Evolutionary conservation across 92 coral and sea anemone genomes (phyloP).

Genomic region (Siderastrea siderea): DNA sequence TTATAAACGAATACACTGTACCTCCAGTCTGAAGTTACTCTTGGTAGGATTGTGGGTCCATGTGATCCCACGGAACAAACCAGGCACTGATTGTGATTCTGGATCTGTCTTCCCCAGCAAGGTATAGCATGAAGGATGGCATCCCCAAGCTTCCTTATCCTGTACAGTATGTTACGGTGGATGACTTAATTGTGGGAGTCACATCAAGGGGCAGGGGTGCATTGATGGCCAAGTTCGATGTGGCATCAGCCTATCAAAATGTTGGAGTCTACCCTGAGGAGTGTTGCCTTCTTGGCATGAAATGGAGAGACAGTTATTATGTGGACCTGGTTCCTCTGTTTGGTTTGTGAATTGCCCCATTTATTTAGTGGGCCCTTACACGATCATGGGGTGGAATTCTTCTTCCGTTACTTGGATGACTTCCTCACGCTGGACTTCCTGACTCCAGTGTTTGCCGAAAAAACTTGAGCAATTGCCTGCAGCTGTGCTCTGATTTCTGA

Average conservation of each 20-base stretch:
- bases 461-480: neutral
- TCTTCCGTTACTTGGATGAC: neutral
- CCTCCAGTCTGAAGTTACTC: neutral
- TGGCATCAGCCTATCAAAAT: neutral
- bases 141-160: neutral
- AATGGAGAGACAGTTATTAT: neutral
- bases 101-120: neutral
- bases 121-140: neutral
- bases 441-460: neutral
- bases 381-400: too few species aligned
- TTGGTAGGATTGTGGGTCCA: neutral
- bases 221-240: constrained; percentile 7
- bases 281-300: neutral
- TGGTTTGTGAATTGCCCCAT: neutral
- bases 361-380: neutral
- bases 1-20: neutral
- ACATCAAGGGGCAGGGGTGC: neutral
- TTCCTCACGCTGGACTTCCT: neutral
- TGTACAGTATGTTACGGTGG: neutral
- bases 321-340: neutral
- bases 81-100: neutral
- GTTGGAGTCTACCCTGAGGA: neutral
- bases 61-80: neutral
- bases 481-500: neutral
- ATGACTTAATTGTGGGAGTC: neutral